Conservation (phyloP, 2,113 vertebrate genomes). For the Alligator sinensis region DNA sequence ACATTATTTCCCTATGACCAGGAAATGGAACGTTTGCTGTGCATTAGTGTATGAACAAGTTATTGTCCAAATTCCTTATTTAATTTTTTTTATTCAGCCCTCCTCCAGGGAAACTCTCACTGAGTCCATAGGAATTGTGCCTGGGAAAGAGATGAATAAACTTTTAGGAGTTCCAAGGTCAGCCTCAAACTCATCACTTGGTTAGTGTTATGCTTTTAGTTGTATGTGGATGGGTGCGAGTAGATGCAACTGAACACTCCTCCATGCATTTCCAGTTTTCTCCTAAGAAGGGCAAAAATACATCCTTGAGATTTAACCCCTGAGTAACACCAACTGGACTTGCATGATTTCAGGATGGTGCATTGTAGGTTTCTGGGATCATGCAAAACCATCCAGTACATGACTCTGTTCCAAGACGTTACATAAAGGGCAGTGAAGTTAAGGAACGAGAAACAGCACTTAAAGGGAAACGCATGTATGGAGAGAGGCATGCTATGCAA, state of each 20-base stretch:
- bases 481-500: conserved; percentile 23
- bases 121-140: background rate
- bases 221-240: background rate
- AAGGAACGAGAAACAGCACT: conserved; percentile 16
- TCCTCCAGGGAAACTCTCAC: background rate
- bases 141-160: background rate
- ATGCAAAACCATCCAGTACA: background rate
- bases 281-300: conserved; percentile 20
- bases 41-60: background rate
- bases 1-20: background rate
- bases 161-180: background rate
- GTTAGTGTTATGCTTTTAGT: background rate
- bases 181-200: background rate
- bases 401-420: conserved; percentile 16
- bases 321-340: background rate
- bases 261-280: background rate
- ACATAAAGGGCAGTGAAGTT: conserved; percentile 6
- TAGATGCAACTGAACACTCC: rapidly evolving
- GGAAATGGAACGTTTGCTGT: background rate
- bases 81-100: background rate
- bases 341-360: background rate
- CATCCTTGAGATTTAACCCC: background rate
- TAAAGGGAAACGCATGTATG: conserved; percentile 37
- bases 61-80: background rate
- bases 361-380: conserved; percentile 4